Base-by-base conservation (phyloP, 2,888 invertebrate genomes). In the Scaptomyza tumidula region DNA sequence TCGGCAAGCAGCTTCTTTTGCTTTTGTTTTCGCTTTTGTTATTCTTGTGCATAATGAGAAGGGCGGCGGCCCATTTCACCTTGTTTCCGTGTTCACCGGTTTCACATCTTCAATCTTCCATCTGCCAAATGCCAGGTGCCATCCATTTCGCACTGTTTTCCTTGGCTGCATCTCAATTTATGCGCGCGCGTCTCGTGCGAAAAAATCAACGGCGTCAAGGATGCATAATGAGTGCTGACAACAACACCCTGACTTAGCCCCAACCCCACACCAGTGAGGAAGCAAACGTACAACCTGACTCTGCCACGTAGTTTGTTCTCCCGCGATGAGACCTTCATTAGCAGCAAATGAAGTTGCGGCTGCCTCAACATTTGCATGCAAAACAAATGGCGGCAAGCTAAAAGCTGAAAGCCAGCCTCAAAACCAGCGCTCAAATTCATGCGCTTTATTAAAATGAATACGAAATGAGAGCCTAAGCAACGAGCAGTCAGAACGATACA, bases 371-470 rank as follows among this genome's bases (percentile, higher is more conserved):
- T 86, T 82, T 88, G 86, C 80, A 83, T 83, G 84, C 78, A 63
- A 70, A 70, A 78, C 75, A 75, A 75, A 78, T 63, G 61, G 53
- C 53, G 62, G 49, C 57, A 69, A 19, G 81, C 50, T 57, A 50
- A 64, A 60, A 63, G 48, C 64, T 46, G 44, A 54, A 62, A 78
- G 52, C 67, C 54, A 52, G 59, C 88, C 88, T 68, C 86, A 88
- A 83, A 80, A 77, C 78, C 75, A 77, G 46, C 78, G 63, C 56
- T 59, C 60, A 72, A 86, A 86, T 88, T 83, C 84, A 75, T 88
- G 86, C 63, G 78, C 78, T 84, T 83, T 88, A 88, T 83, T 83
- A 86, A 83, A 83, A 83, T 86, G 86, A 88, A 83, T 86, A 70
- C 84, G 60, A 78, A 88, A 83, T 77, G 80, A 86, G 78, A 64